A percentile compares a stretch with the other conserved stretches of the same genome.
phyloP scores from a whole-genome alignment of 2,888 invertebrate genomes.

The Branchellion lobata region DNA sequence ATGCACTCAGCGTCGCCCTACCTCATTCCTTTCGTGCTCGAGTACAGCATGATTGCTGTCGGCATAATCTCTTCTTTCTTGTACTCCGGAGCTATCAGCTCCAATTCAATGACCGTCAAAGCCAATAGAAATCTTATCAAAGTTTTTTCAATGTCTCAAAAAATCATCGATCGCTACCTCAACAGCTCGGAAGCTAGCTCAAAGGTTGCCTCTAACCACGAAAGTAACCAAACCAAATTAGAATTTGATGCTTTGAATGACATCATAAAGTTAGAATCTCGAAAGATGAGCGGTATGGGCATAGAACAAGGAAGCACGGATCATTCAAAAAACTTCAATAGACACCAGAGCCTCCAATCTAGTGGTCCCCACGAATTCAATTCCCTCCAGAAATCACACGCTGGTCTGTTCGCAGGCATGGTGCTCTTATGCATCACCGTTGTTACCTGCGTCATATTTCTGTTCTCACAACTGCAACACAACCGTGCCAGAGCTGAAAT shows the following conservation, averaged over 20 bases:
- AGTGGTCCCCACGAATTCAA: neutral
- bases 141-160: slow-evolving; percentile 23
- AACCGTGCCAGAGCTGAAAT: neutral
- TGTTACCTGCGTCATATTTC: slow-evolving; percentile 59
- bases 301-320: too few relatives aligned
- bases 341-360: neutral
- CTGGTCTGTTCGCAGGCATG: slow-evolving; percentile 62
- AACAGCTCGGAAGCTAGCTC: neutral
- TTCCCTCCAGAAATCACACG: slow-evolving; percentile 60
- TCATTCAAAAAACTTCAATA: neutral
- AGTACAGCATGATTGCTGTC: slow-evolving; percentile 92
- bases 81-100: slow-evolving; percentile 10
- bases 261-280: too few relatives aligned
- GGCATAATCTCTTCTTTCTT: slow-evolving; percentile 74
- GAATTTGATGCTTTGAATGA: neutral
- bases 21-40: slow-evolving; percentile 89
- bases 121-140: slow-evolving; percentile 28
- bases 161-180: neutral
- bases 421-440: slow-evolving; percentile 60
- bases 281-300: too few relatives aligned
- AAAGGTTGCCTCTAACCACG: neutral
- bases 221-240: too few relatives aligned
- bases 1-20: slow-evolving; percentile 68
- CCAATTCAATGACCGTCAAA: slow-evolving; percentile 3
- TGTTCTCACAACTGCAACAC: slow-evolving; percentile 54